A percentile compares a stretch with the other conserved stretches of the same genome.
These are phyloP conservation scores for Graptemys geographica DNA, from an alignment of 2,797 vertebrate genomes.

Conservation along the genomic window DNA sequence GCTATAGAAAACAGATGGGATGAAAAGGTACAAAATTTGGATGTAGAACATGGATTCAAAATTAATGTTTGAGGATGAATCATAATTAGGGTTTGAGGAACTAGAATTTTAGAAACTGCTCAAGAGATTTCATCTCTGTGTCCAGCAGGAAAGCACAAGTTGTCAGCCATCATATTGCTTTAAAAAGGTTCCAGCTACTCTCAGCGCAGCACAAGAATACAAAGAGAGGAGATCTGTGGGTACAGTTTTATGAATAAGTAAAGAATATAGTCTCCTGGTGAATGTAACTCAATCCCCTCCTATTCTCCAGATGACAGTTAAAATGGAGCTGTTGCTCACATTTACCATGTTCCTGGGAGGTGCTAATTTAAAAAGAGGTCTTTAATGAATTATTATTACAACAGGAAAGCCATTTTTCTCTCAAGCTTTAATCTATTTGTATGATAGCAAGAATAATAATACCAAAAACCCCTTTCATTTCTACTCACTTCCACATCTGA, in stretches of 20 bases:
- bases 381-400: not conserved
- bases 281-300: not conserved
- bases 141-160: not conserved
- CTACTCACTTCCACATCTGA: constrained; percentile 98
- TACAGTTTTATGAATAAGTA: not conserved
- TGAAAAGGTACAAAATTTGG: not conserved
- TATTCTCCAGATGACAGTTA: not conserved
- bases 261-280: not conserved
- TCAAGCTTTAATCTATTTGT: accelerated
- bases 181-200: not conserved
- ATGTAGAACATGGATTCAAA: not conserved
- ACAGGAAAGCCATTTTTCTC: not conserved
- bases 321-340: not conserved
- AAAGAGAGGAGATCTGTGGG: not conserved
- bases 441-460: not conserved
- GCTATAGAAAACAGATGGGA: not conserved
- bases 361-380: not conserved
- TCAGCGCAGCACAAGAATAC: not conserved
- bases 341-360: not conserved
- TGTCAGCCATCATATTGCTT: not conserved
- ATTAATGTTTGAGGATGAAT: not conserved
- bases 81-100: not conserved
- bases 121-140: not conserved
- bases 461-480: not conserved
- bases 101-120: not conserved